Percentiles rank a stretch among this genome's conserved stretches.
Conservation (phyloP, 2,113 vertebrate species). For the Porphyrio hochstetteri region DNA sequence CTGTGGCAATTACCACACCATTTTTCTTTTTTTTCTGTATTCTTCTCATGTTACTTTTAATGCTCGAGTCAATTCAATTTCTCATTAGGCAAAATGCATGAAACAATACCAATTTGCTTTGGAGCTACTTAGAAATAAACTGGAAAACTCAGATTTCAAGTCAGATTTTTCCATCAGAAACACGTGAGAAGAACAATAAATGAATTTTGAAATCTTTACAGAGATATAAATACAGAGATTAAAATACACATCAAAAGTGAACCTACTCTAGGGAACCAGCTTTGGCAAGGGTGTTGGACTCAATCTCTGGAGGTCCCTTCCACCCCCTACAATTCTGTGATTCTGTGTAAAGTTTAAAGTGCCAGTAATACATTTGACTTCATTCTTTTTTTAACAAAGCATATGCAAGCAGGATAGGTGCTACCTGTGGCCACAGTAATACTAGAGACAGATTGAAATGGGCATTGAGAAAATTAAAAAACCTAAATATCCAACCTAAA, state of each 20-base stretch:
- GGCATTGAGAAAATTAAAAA: background rate
- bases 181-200: conserved; percentile 55
- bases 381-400: background rate
- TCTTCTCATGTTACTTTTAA: conserved; percentile 54
- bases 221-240: background rate
- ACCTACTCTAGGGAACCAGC: no score
- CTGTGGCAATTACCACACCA: conserved; percentile 46
- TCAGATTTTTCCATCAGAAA: conserved; percentile 58
- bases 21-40: conserved; percentile 29
- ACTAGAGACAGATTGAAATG: background rate
- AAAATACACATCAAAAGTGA: background rate
- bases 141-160: conserved; percentile 73
- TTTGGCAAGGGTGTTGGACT: no score
- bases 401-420: background rate
- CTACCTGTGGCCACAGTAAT: background rate
- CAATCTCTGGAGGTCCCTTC: no score
- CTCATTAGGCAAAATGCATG: conserved; percentile 51
- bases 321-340: no score
- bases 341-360: background rate
- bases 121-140: conserved; percentile 57
- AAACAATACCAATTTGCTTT: conserved; percentile 57
- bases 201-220: conserved; percentile 48
- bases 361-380: background rate
- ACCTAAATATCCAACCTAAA: background rate
- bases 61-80: conserved; percentile 68